Evolutionary conservation across 2,113 vertebrate species (phyloP).

Genomic region (Chroicocephalus ridibundus): DNA sequence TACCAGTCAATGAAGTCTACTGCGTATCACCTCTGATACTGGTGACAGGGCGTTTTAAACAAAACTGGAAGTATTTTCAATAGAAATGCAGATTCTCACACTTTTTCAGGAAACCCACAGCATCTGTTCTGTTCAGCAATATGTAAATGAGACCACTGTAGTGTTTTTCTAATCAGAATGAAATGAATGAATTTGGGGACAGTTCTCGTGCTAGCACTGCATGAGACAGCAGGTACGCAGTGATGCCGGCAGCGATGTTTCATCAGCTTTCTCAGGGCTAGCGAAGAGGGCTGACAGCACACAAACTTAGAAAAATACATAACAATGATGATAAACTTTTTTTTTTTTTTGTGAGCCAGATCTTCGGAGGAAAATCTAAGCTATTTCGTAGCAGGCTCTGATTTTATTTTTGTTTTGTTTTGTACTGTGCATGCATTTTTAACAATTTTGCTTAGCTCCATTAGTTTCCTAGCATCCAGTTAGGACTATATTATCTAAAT

Average conservation of each 20-base stretch:
- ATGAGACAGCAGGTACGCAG: neutral
- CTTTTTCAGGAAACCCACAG: neutral
- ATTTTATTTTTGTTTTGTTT: neutral
- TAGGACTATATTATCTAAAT: no score
- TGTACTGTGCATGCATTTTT: neutral
- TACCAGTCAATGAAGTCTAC: neutral
- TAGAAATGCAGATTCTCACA: neutral
- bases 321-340: neutral
- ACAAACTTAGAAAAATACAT: neutral
- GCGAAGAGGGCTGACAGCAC: neutral
- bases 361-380: neutral
- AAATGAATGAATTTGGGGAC: neutral
- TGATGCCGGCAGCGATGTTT: accelerated
- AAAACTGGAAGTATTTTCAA: neutral
- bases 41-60: neutral
- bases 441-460: neutral
- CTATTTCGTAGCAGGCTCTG: neutral
- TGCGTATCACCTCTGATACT: neutral
- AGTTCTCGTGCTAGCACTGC: neutral
- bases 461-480: neutral
- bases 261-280: neutral
- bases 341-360: no score
- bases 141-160: neutral
- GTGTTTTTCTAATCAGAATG: neutral
- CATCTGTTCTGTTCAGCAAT: neutral